These are phyloP conservation scores for Carposina sasakii DNA, from an alignment of 1,140 invertebrate species.

Conservation along the genomic window DNA sequence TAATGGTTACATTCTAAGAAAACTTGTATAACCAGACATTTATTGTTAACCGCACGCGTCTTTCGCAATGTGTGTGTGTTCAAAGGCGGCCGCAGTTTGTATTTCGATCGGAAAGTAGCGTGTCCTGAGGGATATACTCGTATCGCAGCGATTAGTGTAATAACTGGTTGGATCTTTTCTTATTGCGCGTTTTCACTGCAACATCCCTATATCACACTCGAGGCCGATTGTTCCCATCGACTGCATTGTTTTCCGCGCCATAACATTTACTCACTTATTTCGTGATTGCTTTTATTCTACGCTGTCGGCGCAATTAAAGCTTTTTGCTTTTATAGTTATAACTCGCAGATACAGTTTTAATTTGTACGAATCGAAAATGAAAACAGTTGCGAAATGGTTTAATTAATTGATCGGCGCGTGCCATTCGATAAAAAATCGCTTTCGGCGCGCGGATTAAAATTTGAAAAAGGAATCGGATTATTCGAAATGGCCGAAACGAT, in stretches of 20 bases:
- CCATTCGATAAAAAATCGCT: not conserved
- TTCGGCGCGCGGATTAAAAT: slow-evolving; percentile 6
- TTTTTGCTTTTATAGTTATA: slow-evolving; percentile 12
- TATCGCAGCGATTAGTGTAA: slow-evolving; percentile 71
- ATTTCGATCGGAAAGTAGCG: slow-evolving; percentile 66
- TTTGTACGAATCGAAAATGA: slow-evolving; percentile 17
- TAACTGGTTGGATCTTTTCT: slow-evolving; percentile 67
- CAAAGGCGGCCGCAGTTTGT: slow-evolving; percentile 71
- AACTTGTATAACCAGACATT: no score
- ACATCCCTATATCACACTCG: slow-evolving; percentile 29
- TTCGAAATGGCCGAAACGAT: slow-evolving; percentile 40
- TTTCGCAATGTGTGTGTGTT: slow-evolving; percentile 37
- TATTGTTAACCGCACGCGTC: slow-evolving; percentile 31
- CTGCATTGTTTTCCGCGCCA: slow-evolving; percentile 46
- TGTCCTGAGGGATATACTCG: slow-evolving; percentile 70
- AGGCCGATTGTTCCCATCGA: slow-evolving; percentile 45
- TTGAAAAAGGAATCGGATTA: slow-evolving; percentile 34
- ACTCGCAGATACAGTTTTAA: slow-evolving; percentile 5
- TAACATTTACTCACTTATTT: slow-evolving; percentile 42
- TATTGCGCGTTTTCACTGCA: slow-evolving; percentile 53
- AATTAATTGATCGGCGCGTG: not conserved
- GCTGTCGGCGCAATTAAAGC: slow-evolving; percentile 24
- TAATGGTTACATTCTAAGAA: no score
- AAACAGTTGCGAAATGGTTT: slow-evolving; percentile 4
- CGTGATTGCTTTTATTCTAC: slow-evolving; percentile 31